These are phyloP conservation scores for Apodemia hepburni DNA, from an alignment of 2,888 invertebrate species.

Conservation along the genomic window DNA sequence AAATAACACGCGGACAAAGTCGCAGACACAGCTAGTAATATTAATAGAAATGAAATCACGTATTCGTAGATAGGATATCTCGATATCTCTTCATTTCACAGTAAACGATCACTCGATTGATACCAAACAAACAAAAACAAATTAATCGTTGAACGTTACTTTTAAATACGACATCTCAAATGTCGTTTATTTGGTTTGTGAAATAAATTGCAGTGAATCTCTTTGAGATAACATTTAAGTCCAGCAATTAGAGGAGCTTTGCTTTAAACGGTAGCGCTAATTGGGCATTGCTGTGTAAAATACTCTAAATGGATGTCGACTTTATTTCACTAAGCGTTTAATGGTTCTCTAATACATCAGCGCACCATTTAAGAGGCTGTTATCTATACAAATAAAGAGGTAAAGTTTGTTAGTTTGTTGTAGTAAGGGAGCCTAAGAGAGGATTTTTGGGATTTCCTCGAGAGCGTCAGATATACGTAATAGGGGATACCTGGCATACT, in stretches of 20 bases:
- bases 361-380: neutral
- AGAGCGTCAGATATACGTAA: too few relatives aligned
- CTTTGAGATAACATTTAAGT: constrained; percentile 26
- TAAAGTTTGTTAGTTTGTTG: too few relatives aligned
- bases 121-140: neutral
- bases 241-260: constrained; percentile 27
- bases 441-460: too few relatives aligned
- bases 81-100: neutral
- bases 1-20: too few relatives aligned
- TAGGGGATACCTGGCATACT: too few relatives aligned
- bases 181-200: constrained; percentile 11
- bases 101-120: neutral
- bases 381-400: neutral
- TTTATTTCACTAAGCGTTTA: neutral
- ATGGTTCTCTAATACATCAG: constrained; percentile 1
- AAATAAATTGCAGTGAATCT: constrained; percentile 10
- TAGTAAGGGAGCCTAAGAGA: too few relatives aligned
- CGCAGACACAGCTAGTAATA: too few relatives aligned
- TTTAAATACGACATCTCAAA: constrained; percentile 6
- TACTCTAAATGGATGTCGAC: constrained; percentile 1
- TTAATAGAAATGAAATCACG: too few relatives aligned
- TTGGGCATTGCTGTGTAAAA: constrained; percentile 25
- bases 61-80: neutral
- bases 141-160: constrained; percentile 2
- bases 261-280: constrained; percentile 23